Evolutionary conservation across 2,113 vertebrate species (phyloP).

Genomic region (Ptilonorhynchus violaceus): DNA sequence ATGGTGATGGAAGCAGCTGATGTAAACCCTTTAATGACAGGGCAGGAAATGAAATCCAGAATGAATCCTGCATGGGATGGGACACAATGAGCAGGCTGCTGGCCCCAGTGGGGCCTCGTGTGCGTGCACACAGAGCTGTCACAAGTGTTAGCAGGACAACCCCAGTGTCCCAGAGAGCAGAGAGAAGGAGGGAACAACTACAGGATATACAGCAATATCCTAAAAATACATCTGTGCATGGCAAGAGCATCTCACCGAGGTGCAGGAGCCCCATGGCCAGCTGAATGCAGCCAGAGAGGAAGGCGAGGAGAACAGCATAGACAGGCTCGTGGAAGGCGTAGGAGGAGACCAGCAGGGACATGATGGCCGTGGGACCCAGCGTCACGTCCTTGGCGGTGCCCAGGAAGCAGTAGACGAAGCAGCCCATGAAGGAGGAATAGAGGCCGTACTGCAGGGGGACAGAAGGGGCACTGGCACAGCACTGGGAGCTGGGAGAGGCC

Average conservation of each 20-base stretch:
- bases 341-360: constrained; percentile 90
- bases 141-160: not conserved
- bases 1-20: constrained; percentile 91
- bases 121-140: not conserved
- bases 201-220: not conserved
- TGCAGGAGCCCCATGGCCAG: constrained; percentile 84
- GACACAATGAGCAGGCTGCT: not conserved
- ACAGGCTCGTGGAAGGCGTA: constrained; percentile 79
- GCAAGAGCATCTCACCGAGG: constrained; percentile 77
- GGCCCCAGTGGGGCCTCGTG: not conserved
- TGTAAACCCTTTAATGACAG: constrained; percentile 94
- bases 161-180: not conserved
- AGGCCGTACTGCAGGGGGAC: constrained; percentile 84
- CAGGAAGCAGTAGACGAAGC: constrained; percentile 90
- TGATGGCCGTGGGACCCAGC: constrained; percentile 93
- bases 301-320: constrained; percentile 84
- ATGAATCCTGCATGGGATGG: constrained; percentile 80
- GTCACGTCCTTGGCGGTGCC: constrained; percentile 97
- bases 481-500: rapidly evolving
- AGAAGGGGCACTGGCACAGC: not conserved
- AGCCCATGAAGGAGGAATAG: constrained; percentile 93
- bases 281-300: constrained; percentile 89
- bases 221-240: rapidly evolving
- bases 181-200: not conserved
- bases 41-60: constrained; percentile 92